Evolutionary conservation across 2,797 vertebrate genomes (phyloP), one percentile per base, ranked within the genome.

Genomic region (Sternotherus odoratus): DNA sequence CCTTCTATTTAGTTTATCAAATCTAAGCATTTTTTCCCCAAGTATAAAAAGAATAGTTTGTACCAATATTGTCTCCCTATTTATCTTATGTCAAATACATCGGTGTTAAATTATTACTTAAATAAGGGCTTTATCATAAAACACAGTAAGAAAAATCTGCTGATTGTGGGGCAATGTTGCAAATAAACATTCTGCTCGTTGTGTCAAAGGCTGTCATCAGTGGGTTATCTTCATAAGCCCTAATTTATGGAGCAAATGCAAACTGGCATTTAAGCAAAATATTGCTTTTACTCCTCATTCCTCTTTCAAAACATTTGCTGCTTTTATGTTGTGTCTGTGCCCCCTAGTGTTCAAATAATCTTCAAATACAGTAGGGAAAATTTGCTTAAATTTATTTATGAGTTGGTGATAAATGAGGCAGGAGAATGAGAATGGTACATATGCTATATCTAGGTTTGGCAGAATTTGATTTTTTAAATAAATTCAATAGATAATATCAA

Each of bases 331-430:
- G 92, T 92, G 91, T 78, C 88, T 92, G 85, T 95, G 72, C 96
- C 96, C 92, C 95, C 96, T 97, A 95, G 93, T 6, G 96, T 43
- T 46, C 56, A 79, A 15, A 75, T 72, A 1, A 49, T 75, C 26
- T 75, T 75, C 43, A 26, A 28, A 26, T 33, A 56, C 21, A 21
- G 2, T n/a, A 54, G 3, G 56, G 85, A 93, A 21, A 82, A 36
- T 33, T 50, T 24, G 0, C 26, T 0, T 9, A 3, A 9, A 12
- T 88, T 30, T 24, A 19, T 30, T 43, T 74, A 21, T 4, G 21
- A 77, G 30, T 15, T 60, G 39, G 50, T 69, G 36, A 51, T 74
- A 83, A 57, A 33, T n/a, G 43, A 36, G 39, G 66, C 10, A 39
- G 33, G 63, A 77, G 30, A n/a, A 72, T 4, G 28, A 51, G 57